Conservation (phyloP, 2,797 vertebrate genomes). For the Oryzias sinensis region DNA sequence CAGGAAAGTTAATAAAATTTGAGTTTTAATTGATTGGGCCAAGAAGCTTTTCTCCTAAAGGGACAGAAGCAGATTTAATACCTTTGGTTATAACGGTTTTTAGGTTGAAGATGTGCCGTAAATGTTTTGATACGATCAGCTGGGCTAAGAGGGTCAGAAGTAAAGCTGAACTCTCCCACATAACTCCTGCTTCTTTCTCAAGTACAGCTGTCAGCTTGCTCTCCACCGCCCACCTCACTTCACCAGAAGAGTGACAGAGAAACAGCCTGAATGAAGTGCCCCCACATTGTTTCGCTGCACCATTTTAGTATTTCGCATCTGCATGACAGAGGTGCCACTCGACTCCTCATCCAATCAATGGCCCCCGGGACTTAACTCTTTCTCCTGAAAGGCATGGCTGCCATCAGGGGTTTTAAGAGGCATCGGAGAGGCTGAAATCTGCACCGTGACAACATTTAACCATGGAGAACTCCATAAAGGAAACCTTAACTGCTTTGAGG, state of each 20-base stretch:
- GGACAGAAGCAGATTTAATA: slow-evolving; percentile 38
- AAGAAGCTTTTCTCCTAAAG: slow-evolving; percentile 78
- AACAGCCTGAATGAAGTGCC: slow-evolving; percentile 86
- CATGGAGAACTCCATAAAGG: too few species aligned
- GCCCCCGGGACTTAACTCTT: slow-evolving; percentile 86
- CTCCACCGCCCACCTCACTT: slow-evolving; percentile 32
- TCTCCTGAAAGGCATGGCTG: slow-evolving; percentile 86
- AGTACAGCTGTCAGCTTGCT: slow-evolving; percentile 21
- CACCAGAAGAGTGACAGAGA: slow-evolving; percentile 43
- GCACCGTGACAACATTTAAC: too few species aligned
- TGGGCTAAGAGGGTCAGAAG: slow-evolving; percentile 9
- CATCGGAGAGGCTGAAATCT: slow-evolving; percentile 53
- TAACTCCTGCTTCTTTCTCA: slow-evolving; percentile 33
- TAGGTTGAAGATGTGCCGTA: background rate
- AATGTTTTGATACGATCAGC: background rate
- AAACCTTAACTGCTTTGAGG: too few species aligned
- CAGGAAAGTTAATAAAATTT: slow-evolving; percentile 81
- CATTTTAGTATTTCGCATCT: slow-evolving; percentile 91
- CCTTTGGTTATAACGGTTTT: background rate
- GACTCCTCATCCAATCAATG: slow-evolving; percentile 91
- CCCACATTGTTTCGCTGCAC: slow-evolving; percentile 84
- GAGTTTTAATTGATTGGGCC: slow-evolving; percentile 85
- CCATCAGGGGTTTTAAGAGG: slow-evolving; percentile 87
- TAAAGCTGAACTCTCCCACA: slow-evolving; percentile 35
- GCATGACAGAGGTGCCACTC: slow-evolving; percentile 95